A percentile compares a stretch with the other conserved stretches of the same genome.
Conservation (phyloP, 1,140 invertebrate species). For the Procambarus virginalis region DNA sequence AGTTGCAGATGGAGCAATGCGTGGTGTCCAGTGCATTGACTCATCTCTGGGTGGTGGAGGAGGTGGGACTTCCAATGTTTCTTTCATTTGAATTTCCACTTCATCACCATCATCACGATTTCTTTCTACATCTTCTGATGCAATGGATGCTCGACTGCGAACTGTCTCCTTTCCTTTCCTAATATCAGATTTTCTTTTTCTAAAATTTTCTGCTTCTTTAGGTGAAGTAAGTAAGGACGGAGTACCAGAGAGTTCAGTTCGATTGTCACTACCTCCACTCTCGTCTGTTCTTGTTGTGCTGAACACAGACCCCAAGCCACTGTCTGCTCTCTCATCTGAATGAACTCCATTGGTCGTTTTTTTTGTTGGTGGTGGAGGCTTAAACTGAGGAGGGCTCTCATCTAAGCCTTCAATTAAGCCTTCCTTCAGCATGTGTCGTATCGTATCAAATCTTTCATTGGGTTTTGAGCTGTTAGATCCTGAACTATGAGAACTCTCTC, state of each 20-base stretch:
- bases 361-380: slow-evolving; percentile 73
- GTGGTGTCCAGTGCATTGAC: slow-evolving; percentile 63
- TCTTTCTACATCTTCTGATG: slow-evolving; percentile 53
- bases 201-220: slow-evolving; percentile 15
- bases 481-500: slow-evolving; percentile 52
- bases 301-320: slow-evolving; percentile 48
- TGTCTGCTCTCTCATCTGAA: slow-evolving; percentile 52
- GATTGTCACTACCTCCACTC: slow-evolving; percentile 46
- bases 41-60: slow-evolving; percentile 56
- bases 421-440: slow-evolving; percentile 83
- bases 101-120: slow-evolving; percentile 61
- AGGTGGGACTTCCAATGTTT: slow-evolving; percentile 56
- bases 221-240: slow-evolving; percentile 51
- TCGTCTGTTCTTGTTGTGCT: slow-evolving; percentile 55
- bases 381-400: slow-evolving; percentile 77
- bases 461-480: slow-evolving; percentile 52
- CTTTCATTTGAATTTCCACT: slow-evolving; percentile 48
- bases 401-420: slow-evolving; percentile 78
- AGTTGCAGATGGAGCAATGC: background rate
- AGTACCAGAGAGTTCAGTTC: slow-evolving; percentile 41
- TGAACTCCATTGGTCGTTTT: slow-evolving; percentile 50
- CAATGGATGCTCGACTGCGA: slow-evolving; percentile 41
- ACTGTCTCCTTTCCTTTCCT: slow-evolving; percentile 56
- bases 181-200: background rate
- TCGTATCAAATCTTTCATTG: slow-evolving; percentile 85